phyloP scores from a whole-genome alignment of 2,888 invertebrate species.

The Agonopterix alstromeriana region DNA sequence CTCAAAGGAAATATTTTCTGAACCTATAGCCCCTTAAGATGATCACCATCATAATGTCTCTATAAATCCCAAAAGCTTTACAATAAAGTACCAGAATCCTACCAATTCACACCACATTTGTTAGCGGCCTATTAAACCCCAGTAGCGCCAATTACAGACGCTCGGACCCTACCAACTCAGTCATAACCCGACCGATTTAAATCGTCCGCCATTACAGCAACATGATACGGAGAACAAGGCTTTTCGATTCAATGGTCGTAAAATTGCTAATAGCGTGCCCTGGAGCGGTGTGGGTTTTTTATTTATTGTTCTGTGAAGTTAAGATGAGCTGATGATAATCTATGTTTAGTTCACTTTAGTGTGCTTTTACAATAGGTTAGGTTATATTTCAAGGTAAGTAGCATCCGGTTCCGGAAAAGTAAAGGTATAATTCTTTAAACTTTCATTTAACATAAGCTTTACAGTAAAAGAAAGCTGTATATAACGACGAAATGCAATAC shows the following conservation, averaged over 20 bases:
- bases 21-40: too few relatives aligned
- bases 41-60: conserved; percentile 1
- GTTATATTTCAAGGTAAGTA: too few relatives aligned
- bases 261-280: not conserved
- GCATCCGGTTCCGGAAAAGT: too few relatives aligned
- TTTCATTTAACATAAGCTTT: too few relatives aligned
- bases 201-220: not conserved
- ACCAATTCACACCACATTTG: conserved; percentile 59
- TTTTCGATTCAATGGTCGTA: not conserved
- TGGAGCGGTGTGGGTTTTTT: not conserved
- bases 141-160: conserved; percentile 52
- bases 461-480: too few relatives aligned
- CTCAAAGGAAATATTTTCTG: too few relatives aligned
- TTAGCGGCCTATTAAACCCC: conserved; percentile 48
- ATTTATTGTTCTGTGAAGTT: not conserved
- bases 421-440: too few relatives aligned
- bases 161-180: conserved; percentile 17
- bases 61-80: not conserved
- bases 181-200: conserved; percentile 2
- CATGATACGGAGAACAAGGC: not conserved
- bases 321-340: too few relatives aligned
- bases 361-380: too few relatives aligned
- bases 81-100: conserved; percentile 2
- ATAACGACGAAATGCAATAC: too few relatives aligned
- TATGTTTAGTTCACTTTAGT: too few relatives aligned